These are phyloP conservation scores for Merodon equestris DNA, from an alignment of 2,888 invertebrate species.

Conservation along the genomic window DNA sequence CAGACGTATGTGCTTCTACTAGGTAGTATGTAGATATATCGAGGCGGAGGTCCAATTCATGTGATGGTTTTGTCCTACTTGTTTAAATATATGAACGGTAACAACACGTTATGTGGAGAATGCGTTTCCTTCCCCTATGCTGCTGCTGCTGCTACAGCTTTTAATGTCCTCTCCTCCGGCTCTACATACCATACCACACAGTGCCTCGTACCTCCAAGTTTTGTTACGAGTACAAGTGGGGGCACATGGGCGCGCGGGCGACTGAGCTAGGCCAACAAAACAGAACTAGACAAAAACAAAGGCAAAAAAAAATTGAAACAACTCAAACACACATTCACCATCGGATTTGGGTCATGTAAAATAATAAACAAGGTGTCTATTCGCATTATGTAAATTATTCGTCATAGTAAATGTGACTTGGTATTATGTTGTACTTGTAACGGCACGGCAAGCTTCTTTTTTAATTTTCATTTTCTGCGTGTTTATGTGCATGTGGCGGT, in stretches of 20 bases:
- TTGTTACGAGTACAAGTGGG: conserved; percentile 20
- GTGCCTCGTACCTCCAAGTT: too few relatives aligned
- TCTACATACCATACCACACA: too few relatives aligned
- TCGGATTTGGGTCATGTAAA: conserved; percentile 65
- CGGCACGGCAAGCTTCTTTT: conserved; percentile 20
- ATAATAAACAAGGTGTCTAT: conserved; percentile 66
- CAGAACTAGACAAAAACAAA: conserved; percentile 50
- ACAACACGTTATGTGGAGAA: conserved; percentile 33
- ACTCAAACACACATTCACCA: conserved; percentile 53
- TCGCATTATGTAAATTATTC: conserved; percentile 63
- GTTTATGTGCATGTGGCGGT: too few relatives aligned
- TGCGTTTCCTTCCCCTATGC: conserved; percentile 53
- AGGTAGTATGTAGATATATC: too few relatives aligned
- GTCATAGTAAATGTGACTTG: conserved; percentile 44
- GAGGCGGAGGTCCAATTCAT: conserved; percentile 33
- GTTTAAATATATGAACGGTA: conserved; percentile 45
- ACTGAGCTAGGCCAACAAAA: conserved; percentile 9
- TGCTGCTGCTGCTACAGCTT: conserved; percentile 21
- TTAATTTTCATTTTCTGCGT: too few relatives aligned
- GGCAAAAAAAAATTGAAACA: conserved; percentile 20
- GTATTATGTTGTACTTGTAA: conserved; percentile 21
- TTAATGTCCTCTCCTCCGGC: conserved; percentile 27
- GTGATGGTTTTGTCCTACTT: conserved; percentile 49
- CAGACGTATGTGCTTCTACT: background rate
- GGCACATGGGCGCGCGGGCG: conserved; percentile 13